A percentile compares a stretch with the other conserved stretches of the same genome.
Conservation (phyloP, 2,113 vertebrate genomes). For the Lasiurus cinereus region DNA sequence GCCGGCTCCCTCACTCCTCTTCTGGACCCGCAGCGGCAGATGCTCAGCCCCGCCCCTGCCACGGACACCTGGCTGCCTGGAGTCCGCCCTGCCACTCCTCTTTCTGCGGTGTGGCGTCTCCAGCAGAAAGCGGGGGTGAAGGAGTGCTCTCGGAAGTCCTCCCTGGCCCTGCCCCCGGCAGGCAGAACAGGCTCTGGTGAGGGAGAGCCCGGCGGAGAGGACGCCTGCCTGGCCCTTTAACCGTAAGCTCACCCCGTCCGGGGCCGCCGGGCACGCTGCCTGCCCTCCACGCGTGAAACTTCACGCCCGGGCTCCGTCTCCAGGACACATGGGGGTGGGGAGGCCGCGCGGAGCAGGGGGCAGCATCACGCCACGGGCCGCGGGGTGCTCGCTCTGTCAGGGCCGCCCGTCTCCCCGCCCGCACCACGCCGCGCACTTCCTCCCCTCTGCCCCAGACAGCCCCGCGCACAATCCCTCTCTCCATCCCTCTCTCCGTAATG, state of each 20-base stretch:
- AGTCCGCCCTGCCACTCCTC: not conserved
- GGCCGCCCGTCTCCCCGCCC: constrained; percentile 90
- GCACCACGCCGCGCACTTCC: constrained; percentile 91
- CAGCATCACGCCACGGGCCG: constrained; percentile 82
- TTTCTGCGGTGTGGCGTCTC: constrained; percentile 17
- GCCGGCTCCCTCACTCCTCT: not conserved
- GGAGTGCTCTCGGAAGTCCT: not conserved
- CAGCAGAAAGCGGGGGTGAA: not conserved
- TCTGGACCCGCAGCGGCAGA: not conserved
- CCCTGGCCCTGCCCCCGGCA: too few relatives aligned
- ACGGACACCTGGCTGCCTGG: not conserved
- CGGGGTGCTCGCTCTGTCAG: constrained; percentile 92
- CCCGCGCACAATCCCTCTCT: constrained; percentile 94
- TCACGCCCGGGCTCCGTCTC: constrained; percentile 41
- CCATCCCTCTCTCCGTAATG: constrained; percentile 95
- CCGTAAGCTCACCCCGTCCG: constrained; percentile 82
- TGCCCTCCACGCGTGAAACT: not conserved
- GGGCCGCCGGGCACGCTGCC: not conserved
- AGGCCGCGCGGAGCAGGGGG: constrained; percentile 88
- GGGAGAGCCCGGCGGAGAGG: constrained; percentile 83
- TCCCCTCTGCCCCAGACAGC: constrained; percentile 93
- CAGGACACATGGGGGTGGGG: constrained; percentile 62
- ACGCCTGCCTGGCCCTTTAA: constrained; percentile 85
- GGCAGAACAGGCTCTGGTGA: constrained; percentile 48
- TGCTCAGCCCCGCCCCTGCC: not conserved